These are phyloP conservation scores for Hiodon tergisus DNA, from an alignment of 2,113 vertebrate genomes.

Conservation along the genomic window DNA sequence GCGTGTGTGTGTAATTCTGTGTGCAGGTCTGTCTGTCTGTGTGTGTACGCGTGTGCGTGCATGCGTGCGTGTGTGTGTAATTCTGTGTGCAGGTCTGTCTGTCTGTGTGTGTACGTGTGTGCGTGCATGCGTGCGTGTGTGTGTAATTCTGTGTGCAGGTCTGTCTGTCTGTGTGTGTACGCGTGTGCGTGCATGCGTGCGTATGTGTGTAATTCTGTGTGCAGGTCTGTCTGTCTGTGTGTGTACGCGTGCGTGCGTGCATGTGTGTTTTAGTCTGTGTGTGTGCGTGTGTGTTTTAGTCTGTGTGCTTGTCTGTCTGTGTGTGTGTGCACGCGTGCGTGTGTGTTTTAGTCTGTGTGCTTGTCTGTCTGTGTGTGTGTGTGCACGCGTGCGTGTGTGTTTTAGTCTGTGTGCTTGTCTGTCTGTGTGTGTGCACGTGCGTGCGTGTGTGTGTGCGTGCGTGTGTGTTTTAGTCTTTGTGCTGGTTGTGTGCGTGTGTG, in stretches of 20 bases:
- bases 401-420: background rate
- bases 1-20: conserved; percentile 1
- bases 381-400: conserved; percentile 9
- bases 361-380: too few relatives aligned
- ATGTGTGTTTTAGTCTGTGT: background rate
- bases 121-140: background rate
- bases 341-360: too few relatives aligned
- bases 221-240: too few relatives aligned
- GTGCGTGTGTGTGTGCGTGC: too few relatives aligned
- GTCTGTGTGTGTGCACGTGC: background rate
- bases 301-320: background rate
- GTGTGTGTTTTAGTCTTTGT: background rate
- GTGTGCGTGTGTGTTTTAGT: background rate
- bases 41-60: background rate
- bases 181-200: background rate
- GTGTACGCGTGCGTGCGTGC: background rate
- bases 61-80: background rate
- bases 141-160: conserved; percentile 11
- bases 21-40: background rate
- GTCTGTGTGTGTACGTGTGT: background rate
- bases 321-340: too few relatives aligned
- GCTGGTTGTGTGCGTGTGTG: background rate
- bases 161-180: background rate
- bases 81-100: background rate
- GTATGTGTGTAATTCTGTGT: too few relatives aligned